phyloP scores from a whole-genome alignment of 35 echinoderm and acorn worm species.

The Acanthaster planci region DNA sequence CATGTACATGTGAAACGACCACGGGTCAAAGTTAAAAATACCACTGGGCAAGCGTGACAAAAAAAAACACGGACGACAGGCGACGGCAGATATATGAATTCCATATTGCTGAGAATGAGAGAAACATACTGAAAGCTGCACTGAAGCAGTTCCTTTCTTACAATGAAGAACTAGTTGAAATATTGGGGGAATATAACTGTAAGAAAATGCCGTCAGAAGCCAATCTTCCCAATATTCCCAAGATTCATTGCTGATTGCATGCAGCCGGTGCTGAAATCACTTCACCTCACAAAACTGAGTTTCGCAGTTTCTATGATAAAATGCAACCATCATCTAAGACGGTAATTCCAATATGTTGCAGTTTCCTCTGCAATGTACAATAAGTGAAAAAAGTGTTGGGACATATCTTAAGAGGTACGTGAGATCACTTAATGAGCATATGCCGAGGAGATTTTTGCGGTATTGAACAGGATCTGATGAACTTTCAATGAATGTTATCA shows the following conservation, averaged over 20 bases:
- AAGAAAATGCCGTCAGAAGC: not conserved
- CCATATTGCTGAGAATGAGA: not conserved
- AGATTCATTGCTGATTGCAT: not conserved
- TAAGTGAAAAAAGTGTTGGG: not conserved
- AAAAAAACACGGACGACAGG: too few relatives aligned
- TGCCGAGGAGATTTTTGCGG: not conserved
- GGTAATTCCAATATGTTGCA: not conserved
- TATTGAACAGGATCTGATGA: not conserved
- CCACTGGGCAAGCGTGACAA: too few relatives aligned
- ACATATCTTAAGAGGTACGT: constrained; percentile 8
- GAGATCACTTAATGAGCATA: not conserved
- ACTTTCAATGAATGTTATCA: too few relatives aligned
- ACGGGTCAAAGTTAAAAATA: too few relatives aligned
- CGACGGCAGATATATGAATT: too few relatives aligned
- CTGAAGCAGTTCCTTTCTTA: not conserved
- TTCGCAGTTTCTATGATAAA: not conserved
- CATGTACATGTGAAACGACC: too few relatives aligned
- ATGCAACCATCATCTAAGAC: not conserved
- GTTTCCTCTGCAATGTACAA: not conserved
- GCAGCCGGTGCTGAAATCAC: not conserved
- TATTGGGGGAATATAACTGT: not conserved
- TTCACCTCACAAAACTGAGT: constrained; percentile 1
- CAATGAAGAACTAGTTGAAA: not conserved
- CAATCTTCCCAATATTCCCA: not conserved
- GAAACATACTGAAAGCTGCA: not conserved